phyloP scores from a whole-genome alignment of 2,888 invertebrate species.

The Drosophila differens region DNA sequence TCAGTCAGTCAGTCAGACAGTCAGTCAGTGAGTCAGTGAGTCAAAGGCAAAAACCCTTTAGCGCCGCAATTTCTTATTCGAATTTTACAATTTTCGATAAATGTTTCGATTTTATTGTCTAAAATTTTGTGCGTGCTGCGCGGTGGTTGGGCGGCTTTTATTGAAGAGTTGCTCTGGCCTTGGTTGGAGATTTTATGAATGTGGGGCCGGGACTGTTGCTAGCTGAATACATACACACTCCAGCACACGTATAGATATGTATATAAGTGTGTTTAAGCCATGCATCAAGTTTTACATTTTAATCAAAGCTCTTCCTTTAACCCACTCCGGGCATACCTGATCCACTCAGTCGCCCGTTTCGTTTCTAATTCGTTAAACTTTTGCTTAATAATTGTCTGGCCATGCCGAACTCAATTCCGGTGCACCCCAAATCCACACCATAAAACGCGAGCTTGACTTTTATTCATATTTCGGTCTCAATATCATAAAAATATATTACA shows the following conservation, averaged over 20 bases:
- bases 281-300: constrained; percentile 56
- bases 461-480: constrained; percentile 70
- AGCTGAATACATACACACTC: neutral
- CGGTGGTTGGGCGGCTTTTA: constrained; percentile 4
- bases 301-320: constrained; percentile 59
- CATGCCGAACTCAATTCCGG: constrained; percentile 59
- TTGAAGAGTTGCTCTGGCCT: constrained; percentile 35
- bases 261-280: constrained; percentile 10
- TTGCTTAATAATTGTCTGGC: constrained; percentile 82
- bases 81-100: constrained; percentile 80
- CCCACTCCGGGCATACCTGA: constrained; percentile 21
- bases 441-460: constrained; percentile 65
- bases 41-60: constrained; percentile 47
- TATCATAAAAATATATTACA: constrained; percentile 54
- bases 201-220: constrained; percentile 18
- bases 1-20: neutral
- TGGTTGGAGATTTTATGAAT: constrained; percentile 24
- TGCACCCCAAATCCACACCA: constrained; percentile 17
- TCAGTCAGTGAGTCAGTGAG: constrained; percentile 7
- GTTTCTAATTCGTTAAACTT: constrained; percentile 82
- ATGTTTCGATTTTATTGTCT: constrained; percentile 79
- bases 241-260: neutral
- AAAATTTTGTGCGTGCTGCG: constrained; percentile 51
- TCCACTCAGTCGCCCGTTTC: constrained; percentile 57
- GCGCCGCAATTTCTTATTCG: constrained; percentile 64